A percentile compares a stretch with the other conserved stretches of the same genome.
Evolutionary conservation across 64 coral and sea anemone species (phyloP).

Genomic region (Actinia equina): DNA sequence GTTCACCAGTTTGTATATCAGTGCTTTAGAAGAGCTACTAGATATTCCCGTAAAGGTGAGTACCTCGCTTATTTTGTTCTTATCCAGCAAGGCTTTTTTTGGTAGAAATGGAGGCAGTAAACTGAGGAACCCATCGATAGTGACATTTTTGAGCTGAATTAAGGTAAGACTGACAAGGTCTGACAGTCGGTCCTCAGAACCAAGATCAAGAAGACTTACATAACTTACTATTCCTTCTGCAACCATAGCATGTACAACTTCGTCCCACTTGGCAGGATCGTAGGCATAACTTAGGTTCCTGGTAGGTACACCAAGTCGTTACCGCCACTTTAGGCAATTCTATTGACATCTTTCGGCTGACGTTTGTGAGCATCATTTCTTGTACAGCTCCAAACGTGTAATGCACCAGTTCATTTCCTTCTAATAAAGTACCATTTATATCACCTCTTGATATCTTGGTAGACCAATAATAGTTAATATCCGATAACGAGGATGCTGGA

Average conservation of each 20-base stretch:
- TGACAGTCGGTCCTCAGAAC: neutral
- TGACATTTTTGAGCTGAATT: conserved; percentile 8
- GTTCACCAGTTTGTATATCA: conserved; percentile 15
- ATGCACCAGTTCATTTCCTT: neutral
- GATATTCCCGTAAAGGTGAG: conserved; percentile 32
- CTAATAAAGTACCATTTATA: neutral
- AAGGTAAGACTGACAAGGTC: neutral
- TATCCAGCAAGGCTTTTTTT: conserved; percentile 48
- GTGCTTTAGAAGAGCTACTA: neutral
- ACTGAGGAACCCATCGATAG: neutral
- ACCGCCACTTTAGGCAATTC: conserved; percentile 34
- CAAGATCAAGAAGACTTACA: neutral
- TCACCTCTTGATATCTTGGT: neutral
- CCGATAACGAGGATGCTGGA: neutral
- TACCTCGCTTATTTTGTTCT: conserved; percentile 38
- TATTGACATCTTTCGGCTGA: conserved; percentile 45
- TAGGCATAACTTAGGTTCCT: conserved; percentile 38
- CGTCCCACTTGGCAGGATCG: conserved; percentile 66
- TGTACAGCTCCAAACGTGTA: neutral
- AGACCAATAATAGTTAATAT: conserved; percentile 14
- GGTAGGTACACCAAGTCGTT: conserved; percentile 10
- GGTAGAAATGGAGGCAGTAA: conserved; percentile 3
- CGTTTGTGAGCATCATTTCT: conserved; percentile 21
- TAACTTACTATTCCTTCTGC: conserved; percentile 8
- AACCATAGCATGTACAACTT: conserved; percentile 20